Evolutionary conservation across 2,888 invertebrate species (phyloP).

Genomic region (Kryphioiulus occultus): DNA sequence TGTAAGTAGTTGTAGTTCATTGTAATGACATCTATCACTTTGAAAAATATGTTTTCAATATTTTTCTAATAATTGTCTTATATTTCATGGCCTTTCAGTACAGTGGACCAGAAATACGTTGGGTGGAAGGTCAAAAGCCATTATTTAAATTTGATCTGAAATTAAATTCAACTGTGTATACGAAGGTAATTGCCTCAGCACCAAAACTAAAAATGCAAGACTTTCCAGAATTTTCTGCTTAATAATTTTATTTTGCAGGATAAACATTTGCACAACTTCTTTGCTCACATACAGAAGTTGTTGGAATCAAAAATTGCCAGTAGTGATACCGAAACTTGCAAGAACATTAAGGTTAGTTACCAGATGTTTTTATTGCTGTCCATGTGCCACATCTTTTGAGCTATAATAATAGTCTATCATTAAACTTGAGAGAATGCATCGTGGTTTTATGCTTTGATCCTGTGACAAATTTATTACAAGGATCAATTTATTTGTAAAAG

Average conservation of each 20-base stretch:
- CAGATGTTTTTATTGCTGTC: too few relatives aligned
- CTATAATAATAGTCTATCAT: too few relatives aligned
- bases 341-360: constrained; percentile 60
- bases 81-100: constrained; percentile 75
- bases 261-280: constrained; percentile 85
- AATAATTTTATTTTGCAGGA: constrained; percentile 66
- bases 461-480: too few relatives aligned
- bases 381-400: too few relatives aligned
- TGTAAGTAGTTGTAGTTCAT: not conserved
- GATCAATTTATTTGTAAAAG: too few relatives aligned
- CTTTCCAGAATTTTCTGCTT: constrained; percentile 11
- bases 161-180: constrained; percentile 88
- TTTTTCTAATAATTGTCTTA: constrained; percentile 48
- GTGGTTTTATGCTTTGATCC: too few relatives aligned
- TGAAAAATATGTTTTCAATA: too few relatives aligned
- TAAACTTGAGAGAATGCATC: too few relatives aligned
- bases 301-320: constrained; percentile 68
- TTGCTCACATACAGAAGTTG: constrained; percentile 82
- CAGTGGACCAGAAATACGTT: constrained; percentile 87
- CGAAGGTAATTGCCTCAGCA: constrained; percentile 66
- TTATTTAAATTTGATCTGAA: constrained; percentile 85
- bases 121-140: constrained; percentile 91
- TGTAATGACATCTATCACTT: not conserved
- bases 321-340: constrained; percentile 78
- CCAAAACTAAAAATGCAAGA: not conserved